Evolutionary conservation across 2,797 vertebrate species (phyloP).

Genomic region (Otolemur crassicaudatus): DNA sequence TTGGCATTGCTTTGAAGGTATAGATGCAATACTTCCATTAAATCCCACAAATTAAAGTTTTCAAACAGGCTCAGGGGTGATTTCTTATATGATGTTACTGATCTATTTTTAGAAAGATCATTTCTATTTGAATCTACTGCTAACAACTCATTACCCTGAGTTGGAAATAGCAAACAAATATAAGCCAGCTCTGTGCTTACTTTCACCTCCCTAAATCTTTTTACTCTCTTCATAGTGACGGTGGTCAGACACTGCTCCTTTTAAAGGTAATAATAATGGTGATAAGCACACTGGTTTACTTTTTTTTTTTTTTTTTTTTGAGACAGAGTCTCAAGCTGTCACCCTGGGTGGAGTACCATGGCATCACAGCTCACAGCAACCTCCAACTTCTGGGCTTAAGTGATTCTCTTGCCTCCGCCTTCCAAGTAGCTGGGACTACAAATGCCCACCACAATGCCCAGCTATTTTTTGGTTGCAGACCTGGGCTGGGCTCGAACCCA

Average conservation of each 20-base stretch:
- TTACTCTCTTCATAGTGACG: not conserved
- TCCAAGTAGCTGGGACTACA: no score
- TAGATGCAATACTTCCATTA: slow-evolving; percentile 6
- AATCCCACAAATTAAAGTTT: slow-evolving; percentile 2
- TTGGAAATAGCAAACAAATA: slow-evolving; percentile 16
- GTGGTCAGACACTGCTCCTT: not conserved
- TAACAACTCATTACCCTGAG: slow-evolving; percentile 41
- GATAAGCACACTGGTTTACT: not conserved
- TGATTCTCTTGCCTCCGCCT: no score
- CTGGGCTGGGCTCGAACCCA: no score
- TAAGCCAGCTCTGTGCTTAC: not conserved
- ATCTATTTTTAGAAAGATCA: slow-evolving; percentile 22
- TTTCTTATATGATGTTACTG: not conserved
- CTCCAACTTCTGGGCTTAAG: no score
- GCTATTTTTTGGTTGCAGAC: no score
- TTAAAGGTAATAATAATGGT: not conserved
- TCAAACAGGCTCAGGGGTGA: not conserved
- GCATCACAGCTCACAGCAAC: no score
- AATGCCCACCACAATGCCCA: no score
- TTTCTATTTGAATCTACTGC: not conserved
- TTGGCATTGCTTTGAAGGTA: not conserved
- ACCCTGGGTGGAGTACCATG: no score
- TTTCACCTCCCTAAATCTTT: not conserved
- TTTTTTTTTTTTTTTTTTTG: no score
- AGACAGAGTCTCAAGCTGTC: no score